Evolutionary conservation across 1,140 invertebrate species (phyloP), one percentile per base, ranked within the genome.

Genomic region (Scylla paramamosain): DNA sequence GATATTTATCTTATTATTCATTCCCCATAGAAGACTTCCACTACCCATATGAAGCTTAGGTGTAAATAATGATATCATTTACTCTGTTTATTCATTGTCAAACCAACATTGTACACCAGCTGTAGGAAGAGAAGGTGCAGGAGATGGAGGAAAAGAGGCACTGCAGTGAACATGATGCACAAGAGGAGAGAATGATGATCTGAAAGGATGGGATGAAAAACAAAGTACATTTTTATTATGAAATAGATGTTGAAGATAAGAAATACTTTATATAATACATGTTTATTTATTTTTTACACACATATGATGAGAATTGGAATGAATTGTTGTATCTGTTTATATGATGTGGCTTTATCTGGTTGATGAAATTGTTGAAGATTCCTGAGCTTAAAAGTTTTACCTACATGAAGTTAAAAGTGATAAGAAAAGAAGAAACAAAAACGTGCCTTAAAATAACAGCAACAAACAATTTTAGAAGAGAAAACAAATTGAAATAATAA

Each of bases 11-110:
- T 77, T 20, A 77, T n/a, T n/a, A 77, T n/a, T 77, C 67, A n/a
- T 77, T 77, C 67, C 67, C 67, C 67, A 77, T 77, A n/a, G 20
- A 77, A n/a, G 20, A 77, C 67, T 77, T 77, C 67, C 67, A 77
- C 67, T 12, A 59, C 52, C 52, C 67, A 77, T 77, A 77, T 77
- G 67, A 8, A 77, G 67, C 20, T 77, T 77, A 77, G 67, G 67
- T 77, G 67, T 77, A 77, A n/a, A n/a, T n/a, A 77, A 20, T n/a
- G n/a, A 77, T 77, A 77, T 14, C 10, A 12, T 14, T 77, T 20
- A n/a, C 67, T n/a, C 20, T 77, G 67, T n/a, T 77, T 77, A 77
- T 77, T 77, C 25, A n/a, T 77, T 59, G 52, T 59, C 20, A n/a
- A n/a, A 77, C 67, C n/a, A 77, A n/a, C 20, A n/a, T n/a, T 77